Conservation (phyloP, 2,797 vertebrate species). For the Sarcoramphus papa region DNA sequence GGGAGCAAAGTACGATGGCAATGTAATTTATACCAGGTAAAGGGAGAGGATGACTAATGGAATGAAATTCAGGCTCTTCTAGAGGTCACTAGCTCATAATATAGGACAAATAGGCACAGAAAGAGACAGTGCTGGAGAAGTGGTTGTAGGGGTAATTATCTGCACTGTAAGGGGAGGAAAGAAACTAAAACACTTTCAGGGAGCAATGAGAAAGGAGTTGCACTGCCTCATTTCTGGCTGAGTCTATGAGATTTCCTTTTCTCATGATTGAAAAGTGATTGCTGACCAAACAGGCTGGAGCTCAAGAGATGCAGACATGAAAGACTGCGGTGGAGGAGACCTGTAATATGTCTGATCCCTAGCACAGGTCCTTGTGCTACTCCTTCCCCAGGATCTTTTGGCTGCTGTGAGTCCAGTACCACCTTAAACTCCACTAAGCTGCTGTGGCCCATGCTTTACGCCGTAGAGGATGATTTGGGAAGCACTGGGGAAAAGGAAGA, state of each 20-base stretch:
- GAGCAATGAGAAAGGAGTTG: background rate
- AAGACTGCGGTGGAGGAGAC: background rate
- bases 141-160: background rate
- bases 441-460: background rate
- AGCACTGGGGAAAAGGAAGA: background rate
- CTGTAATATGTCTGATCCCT: background rate
- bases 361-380: background rate
- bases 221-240: no score
- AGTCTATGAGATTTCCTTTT: background rate
- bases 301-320: background rate
- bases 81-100: background rate
- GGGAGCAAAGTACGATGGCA: background rate
- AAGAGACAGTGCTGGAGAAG: background rate
- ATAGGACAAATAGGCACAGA: background rate
- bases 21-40: background rate
- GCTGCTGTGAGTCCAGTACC: background rate
- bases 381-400: background rate
- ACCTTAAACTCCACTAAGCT: background rate
- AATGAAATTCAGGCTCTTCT: background rate
- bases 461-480: background rate
- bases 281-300: background rate
- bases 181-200: background rate
- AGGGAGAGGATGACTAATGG: background rate
- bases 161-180: background rate
- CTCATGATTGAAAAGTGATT: background rate